Conservation (phyloP, 2,888 invertebrate species). For the Tanytarsus gracilentus region DNA sequence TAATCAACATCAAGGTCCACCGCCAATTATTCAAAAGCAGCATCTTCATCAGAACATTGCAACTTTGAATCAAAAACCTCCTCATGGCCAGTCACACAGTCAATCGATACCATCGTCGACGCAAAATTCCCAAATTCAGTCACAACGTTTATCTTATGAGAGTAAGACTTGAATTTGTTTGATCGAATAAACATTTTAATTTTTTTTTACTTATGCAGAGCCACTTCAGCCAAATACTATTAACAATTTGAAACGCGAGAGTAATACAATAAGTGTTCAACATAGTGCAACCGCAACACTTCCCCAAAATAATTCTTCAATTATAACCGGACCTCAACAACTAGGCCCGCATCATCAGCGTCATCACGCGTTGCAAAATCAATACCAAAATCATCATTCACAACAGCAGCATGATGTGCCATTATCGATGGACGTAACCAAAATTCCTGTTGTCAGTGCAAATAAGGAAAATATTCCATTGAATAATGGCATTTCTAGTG, state of each 20-base stretch:
- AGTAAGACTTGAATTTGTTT: background rate
- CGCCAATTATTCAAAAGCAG: conserved; percentile 21
- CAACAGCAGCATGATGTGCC: conserved; percentile 9
- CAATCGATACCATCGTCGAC: background rate
- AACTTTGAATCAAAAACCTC: conserved; percentile 26
- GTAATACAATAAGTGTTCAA: conserved; percentile 25
- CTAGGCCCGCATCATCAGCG: background rate
- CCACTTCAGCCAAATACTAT: background rate
- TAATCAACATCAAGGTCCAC: conserved; percentile 16
- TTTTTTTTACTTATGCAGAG: background rate
- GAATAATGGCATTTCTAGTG: background rate
- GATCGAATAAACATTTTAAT: background rate
- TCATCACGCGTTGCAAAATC: background rate
- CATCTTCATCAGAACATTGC: conserved; percentile 26
- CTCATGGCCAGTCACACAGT: too few relatives aligned
- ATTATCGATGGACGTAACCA: background rate
- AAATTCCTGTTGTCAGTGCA: conserved; percentile 13
- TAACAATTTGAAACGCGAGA: conserved; percentile 28
- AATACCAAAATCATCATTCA: conserved; percentile 6
- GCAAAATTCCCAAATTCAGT: conserved; percentile 26
- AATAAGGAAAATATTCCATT: conserved; percentile 13
- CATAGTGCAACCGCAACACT: conserved; percentile 27
- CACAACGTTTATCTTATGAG: conserved; percentile 20
- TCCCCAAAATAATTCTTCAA: conserved; percentile 26
- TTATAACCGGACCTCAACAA: conserved; percentile 15